A percentile compares a stretch with the other conserved stretches of the same genome.
Conservation (phyloP, 2,888 invertebrate genomes). For the Lithodes maja region DNA sequence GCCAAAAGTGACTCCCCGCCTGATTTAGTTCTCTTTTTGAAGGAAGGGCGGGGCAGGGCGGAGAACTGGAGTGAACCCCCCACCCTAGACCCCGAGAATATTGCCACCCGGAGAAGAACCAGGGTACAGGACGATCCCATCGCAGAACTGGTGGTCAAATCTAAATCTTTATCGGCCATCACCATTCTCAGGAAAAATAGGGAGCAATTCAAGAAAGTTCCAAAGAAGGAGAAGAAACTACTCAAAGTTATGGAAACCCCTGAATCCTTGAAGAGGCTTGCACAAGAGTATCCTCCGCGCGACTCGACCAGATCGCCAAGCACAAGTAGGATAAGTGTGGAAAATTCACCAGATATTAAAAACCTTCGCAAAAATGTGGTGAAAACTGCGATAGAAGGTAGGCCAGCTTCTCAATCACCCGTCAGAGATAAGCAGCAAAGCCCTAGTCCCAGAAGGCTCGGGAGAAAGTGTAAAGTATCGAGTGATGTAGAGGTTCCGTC, state of each 20-base stretch:
- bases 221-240: constrained; percentile 40
- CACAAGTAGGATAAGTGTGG: neutral
- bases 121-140: constrained; percentile 48
- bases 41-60: constrained; percentile 54
- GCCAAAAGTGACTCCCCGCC: constrained; percentile 54
- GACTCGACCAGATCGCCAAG: constrained; percentile 1
- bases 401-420: neutral
- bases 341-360: neutral
- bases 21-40: constrained; percentile 53
- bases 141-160: constrained; percentile 15
- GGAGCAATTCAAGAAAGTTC: constrained; percentile 32
- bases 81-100: constrained; percentile 51
- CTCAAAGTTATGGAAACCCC: constrained; percentile 57
- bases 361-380: neutral
- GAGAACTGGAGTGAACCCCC: constrained; percentile 54
- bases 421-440: constrained; percentile 1
- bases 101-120: constrained; percentile 56
- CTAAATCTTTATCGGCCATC: neutral
- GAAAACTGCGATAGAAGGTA: neutral
- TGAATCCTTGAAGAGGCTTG: constrained; percentile 57
- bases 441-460: neutral
- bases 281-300: constrained; percentile 27
- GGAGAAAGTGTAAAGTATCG: neutral
- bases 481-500: neutral
- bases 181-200: neutral